A percentile compares a stretch with the other conserved stretches of the same genome.
Evolutionary conservation across 2,888 invertebrate genomes (phyloP).

Genomic region (Drepanosiphum platanoidis): DNA sequence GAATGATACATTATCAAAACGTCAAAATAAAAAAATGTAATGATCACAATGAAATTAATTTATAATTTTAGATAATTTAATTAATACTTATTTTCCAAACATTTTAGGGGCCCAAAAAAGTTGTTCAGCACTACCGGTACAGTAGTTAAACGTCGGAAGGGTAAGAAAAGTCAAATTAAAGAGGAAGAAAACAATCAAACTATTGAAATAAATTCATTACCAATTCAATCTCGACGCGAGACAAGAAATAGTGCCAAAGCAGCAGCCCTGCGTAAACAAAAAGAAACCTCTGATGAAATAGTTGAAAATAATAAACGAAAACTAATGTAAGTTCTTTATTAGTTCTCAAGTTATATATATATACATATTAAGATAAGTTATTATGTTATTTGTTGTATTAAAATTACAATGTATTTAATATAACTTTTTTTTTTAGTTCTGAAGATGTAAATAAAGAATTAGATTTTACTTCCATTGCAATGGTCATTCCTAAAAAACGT

Average conservation of each 20-base stretch:
- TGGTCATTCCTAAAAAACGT: constrained; percentile 56
- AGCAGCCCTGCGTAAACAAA: constrained; percentile 35
- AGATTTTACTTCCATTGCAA: constrained; percentile 25
- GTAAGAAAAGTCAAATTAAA: constrained; percentile 34
- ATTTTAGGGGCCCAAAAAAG: constrained; percentile 50
- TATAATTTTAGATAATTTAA: background rate
- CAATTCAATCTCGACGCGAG: constrained; percentile 48
- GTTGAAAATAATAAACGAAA: constrained; percentile 46
- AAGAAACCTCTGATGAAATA: constrained; percentile 18
- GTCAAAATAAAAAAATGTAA: constrained; percentile 62
- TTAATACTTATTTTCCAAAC: background rate
- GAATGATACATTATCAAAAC: constrained; percentile 57
- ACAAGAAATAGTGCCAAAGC: constrained; percentile 56
- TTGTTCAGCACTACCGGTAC: background rate
- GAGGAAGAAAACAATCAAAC: constrained; percentile 36
- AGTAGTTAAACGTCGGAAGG: constrained; percentile 24
- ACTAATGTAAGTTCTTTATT: constrained; percentile 16
- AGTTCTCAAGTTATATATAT: background rate
- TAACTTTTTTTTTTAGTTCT: constrained; percentile 38
- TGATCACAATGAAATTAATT: background rate
- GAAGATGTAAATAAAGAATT: constrained; percentile 10
- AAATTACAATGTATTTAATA: background rate
- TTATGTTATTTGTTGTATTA: background rate
- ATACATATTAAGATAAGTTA: background rate
- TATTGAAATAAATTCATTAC: constrained; percentile 22